Conservation (phyloP, 2,888 invertebrate genomes). For the Euplexia lucipara region DNA sequence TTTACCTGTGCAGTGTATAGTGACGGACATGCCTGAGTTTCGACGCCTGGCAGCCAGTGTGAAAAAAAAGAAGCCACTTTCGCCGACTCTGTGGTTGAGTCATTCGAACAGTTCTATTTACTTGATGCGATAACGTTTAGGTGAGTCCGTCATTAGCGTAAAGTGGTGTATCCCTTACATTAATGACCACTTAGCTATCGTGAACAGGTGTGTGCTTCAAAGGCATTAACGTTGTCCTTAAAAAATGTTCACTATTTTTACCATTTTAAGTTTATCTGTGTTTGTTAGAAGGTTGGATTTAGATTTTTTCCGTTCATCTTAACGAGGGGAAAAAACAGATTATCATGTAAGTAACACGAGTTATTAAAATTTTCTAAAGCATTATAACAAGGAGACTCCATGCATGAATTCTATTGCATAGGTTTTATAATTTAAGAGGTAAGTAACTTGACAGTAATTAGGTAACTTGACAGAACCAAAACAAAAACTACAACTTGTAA, state of each 20-base stretch:
- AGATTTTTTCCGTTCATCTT: slow-evolving; percentile 22
- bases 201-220: slow-evolving; percentile 68
- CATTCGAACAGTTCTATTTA: slow-evolving; percentile 80
- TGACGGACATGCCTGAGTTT: slow-evolving; percentile 88
- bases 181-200: slow-evolving; percentile 71
- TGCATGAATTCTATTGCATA: slow-evolving; percentile 32
- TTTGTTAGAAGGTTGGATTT: slow-evolving; percentile 30
- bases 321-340: background rate
- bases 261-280: slow-evolving; percentile 49
- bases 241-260: slow-evolving; percentile 55
- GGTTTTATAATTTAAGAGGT: background rate
- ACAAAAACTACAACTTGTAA: background rate
- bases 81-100: slow-evolving; percentile 76
- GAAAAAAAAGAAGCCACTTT: slow-evolving; percentile 87
- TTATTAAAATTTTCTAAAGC: background rate
- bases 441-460: slow-evolving; percentile 31
- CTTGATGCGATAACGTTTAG: slow-evolving; percentile 90
- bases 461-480: slow-evolving; percentile 32
- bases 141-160: slow-evolving; percentile 84
- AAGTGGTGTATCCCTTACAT: slow-evolving; percentile 71
- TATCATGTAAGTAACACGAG: slow-evolving; percentile 31
- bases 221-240: slow-evolving; percentile 49
- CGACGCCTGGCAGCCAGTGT: slow-evolving; percentile 86
- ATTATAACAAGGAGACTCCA: background rate
- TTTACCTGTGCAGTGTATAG: slow-evolving; percentile 74